Base-by-base conservation (phyloP, 2,888 invertebrate species). In the Cheilosia pagana region DNA sequence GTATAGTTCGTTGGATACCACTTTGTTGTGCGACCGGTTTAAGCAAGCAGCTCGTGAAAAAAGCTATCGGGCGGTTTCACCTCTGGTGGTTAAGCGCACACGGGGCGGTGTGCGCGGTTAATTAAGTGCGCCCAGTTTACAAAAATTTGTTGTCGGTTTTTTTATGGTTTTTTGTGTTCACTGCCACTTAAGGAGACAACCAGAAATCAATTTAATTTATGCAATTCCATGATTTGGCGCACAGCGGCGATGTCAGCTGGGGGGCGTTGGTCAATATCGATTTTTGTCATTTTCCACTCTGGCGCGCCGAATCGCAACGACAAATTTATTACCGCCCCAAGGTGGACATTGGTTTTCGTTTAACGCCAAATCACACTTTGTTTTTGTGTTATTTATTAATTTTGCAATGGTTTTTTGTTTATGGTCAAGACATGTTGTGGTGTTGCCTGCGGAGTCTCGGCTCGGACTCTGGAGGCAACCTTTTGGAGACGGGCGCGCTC, bases 151-250 rank as follows among this genome's bases (percentile, higher is more conserved):
- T n/a, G n/a, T 41, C 59, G 12, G 31, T 19, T 68, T 79, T 63
- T 70, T 63, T n/a, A n/a, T n/a, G n/a, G n/a, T 55, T 28, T 19
- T 72, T 23, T 35, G 41, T 41, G 31, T n/a, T 19, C 7, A 3
- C 23, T 31, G 39, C 63, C 82, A 77, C 68, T 52, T 70, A 41
- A 31, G 43, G 28, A 48, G 70, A 63, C 59, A 77, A 67, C 72
- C 50, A 52, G 82, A 85, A 81, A 81, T 85, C 75, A 76, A 85
- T 81, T 85, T 85, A 85, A 85, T 85, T 81, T 81, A 81, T 85
- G 65, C 81, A 81, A 65, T 28, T 48, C 53, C 57, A 74, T 28
- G 43, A 41, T 72, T 72, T 79, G 72, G 48, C 63, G 53, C n/a
- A 55, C 53, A 35, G 43, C 55, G 23, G 48, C 28, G 16, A 14